Percentiles rank a stretch among this genome's conserved stretches.
These are phyloP conservation scores for Pheosia gnoma DNA, from an alignment of 2,888 invertebrate genomes.

Conservation along the genomic window DNA sequence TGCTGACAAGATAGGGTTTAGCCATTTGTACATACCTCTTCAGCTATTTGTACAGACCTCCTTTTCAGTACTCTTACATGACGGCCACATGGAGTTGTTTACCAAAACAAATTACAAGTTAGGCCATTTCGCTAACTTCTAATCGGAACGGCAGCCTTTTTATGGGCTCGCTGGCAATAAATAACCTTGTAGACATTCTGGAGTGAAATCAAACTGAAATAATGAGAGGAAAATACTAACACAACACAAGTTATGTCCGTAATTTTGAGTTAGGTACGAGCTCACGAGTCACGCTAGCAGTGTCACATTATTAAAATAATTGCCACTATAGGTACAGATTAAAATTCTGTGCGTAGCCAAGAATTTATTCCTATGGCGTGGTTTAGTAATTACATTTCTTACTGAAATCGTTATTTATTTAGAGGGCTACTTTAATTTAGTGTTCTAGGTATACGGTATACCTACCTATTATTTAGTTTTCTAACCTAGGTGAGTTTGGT, in stretches of 20 bases:
- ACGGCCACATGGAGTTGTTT: constrained; percentile 58
- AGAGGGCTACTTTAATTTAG: background rate
- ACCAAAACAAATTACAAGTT: constrained; percentile 49
- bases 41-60: constrained; percentile 11
- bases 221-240: constrained; percentile 37
- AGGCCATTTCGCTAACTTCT: constrained; percentile 30
- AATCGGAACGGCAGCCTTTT: constrained; percentile 11
- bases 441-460: too few species aligned
- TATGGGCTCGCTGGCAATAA: constrained; percentile 11
- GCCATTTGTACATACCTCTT: constrained; percentile 10
- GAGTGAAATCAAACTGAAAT: constrained; percentile 34
- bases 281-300: constrained; percentile 36
- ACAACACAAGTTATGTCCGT: constrained; percentile 28
- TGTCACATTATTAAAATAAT: constrained; percentile 38
- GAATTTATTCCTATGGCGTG: too few species aligned
- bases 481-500: background rate
- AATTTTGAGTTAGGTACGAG: constrained; percentile 17
- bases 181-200: constrained; percentile 31
- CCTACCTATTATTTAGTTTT: background rate
- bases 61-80: constrained; percentile 6
- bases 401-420: constrained; percentile 11
- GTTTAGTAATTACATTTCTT: constrained; percentile 29
- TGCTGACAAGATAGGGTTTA: constrained; percentile 36
- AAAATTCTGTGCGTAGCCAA: constrained; percentile 23
- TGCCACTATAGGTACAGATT: constrained; percentile 27